Evolutionary conservation across 2,888 invertebrate genomes (phyloP), one percentile per base, ranked within the genome.

Genomic region (Tachina fera): DNA sequence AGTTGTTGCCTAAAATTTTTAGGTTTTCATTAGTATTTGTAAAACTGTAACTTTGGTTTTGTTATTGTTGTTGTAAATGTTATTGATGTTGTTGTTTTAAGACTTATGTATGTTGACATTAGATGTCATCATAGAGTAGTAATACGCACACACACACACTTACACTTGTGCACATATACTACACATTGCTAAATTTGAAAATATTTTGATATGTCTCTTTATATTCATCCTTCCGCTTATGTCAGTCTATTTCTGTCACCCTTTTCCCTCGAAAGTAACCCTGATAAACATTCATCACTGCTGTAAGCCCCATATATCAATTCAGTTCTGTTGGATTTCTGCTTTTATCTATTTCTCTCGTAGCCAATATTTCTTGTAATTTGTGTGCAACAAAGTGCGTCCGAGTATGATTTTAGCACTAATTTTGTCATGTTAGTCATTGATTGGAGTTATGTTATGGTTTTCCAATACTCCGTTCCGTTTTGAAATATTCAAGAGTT

Each of bases 401-500:
- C 31, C 51, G n/a, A 58, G 67, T 83, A 76, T 83, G 86, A 86
- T 86, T 86, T 86, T 86, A 79, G 86, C 83, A 83, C 79, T 83
- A 86, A 86, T 83, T 86, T 86, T 83, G 86, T 86, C 83, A 83
- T 86, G 86, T 86, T 86, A 80, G 86, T 72, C 86, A 80, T 86
- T 86, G 86, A 86, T 86, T 86, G 86, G 79, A 83, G 86, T 83
- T 86, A 71, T 86, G 86, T 86, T 83, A 86, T 86, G 86, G 83
- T 83, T 86, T 80, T 70, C 75, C 79, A 76, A 83, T 80, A 83
- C 86, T 76, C 79, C 75, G 51, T n/a, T 19, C 61, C 9, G 51
- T 45, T 22, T 45, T 5, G 1, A 16, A 65, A 11, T 49, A 39
- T 16, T 19, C 11, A 61, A 19, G n/a, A 47, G n/a, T 61, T 43